Percentiles rank a stretch among this genome's conserved stretches.
Conservation (phyloP, 1,140 invertebrate genomes). For the Cherax quadricarinatus region DNA sequence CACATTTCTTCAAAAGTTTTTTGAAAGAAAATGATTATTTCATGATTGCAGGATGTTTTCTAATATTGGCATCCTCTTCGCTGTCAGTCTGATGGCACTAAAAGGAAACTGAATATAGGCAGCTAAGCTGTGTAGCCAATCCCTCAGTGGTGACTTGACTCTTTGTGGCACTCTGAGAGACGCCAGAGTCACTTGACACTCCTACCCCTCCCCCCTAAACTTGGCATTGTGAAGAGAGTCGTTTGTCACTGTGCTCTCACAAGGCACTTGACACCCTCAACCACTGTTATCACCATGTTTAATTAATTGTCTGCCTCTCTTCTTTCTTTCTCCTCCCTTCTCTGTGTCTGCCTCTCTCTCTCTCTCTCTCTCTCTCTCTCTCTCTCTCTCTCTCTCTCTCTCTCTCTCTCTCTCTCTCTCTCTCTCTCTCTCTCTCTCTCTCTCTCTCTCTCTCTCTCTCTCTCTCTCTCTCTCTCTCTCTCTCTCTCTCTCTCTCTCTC, state of each 20-base stretch:
- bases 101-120: conserved; percentile 2
- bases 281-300: neutral
- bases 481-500: no score
- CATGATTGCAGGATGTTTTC: neutral
- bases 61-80: neutral
- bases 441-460: no score
- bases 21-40: no score
- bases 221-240: neutral
- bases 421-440: no score
- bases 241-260: neutral
- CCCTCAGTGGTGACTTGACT: neutral
- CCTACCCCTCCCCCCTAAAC: no score
- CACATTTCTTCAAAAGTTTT: no score
- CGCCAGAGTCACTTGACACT: neutral
- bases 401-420: no score
- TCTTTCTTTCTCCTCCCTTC: no score
- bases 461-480: no score
- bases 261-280: neutral
- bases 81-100: neutral
- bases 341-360: no score
- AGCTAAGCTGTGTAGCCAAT: neutral
- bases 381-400: no score
- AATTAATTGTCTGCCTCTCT: neutral
- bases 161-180: conserved; percentile 9
- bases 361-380: no score